phyloP scores from a whole-genome alignment of 2,797 vertebrate genomes.

The Arnoldichthys spilopterus region DNA sequence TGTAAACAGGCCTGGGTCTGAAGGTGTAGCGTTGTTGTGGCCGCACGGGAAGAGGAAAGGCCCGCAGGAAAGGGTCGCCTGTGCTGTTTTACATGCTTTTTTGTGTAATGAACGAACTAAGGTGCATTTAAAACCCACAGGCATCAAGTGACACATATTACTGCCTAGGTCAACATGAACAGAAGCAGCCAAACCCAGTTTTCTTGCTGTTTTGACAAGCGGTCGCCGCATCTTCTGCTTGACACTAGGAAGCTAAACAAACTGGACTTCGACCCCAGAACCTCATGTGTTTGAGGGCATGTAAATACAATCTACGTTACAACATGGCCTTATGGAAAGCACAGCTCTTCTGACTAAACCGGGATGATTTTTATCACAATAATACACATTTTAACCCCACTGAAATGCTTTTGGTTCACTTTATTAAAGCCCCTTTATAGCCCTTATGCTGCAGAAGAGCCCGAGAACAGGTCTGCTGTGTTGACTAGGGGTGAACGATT shows the following conservation, averaged over 20 bases:
- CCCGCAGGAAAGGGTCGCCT: background rate
- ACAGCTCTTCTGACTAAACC: background rate
- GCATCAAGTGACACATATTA: background rate
- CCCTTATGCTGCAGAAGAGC: background rate
- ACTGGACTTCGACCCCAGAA: background rate
- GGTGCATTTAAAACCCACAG: background rate
- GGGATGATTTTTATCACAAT: background rate
- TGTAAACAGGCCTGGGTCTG: background rate
- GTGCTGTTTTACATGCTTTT: background rate
- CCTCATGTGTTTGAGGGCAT: background rate
- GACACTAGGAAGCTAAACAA: background rate
- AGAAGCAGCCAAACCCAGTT: background rate
- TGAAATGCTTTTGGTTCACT: too few relatives aligned
- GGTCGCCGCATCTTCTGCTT: too few relatives aligned
- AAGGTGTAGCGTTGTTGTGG: background rate
- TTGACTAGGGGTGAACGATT: too few relatives aligned
- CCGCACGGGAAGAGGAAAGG: background rate
- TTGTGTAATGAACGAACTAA: background rate
- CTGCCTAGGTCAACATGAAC: background rate
- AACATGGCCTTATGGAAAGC: background rate
- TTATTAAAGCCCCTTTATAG: constrained; percentile 1
- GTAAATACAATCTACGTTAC: background rate
- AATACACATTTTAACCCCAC: too few relatives aligned
- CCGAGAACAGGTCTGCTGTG: background rate
- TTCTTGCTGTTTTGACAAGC: background rate